These are phyloP conservation scores for Eretmocerus hayati DNA, from an alignment of 2,888 invertebrate genomes.

Conservation along the genomic window DNA sequence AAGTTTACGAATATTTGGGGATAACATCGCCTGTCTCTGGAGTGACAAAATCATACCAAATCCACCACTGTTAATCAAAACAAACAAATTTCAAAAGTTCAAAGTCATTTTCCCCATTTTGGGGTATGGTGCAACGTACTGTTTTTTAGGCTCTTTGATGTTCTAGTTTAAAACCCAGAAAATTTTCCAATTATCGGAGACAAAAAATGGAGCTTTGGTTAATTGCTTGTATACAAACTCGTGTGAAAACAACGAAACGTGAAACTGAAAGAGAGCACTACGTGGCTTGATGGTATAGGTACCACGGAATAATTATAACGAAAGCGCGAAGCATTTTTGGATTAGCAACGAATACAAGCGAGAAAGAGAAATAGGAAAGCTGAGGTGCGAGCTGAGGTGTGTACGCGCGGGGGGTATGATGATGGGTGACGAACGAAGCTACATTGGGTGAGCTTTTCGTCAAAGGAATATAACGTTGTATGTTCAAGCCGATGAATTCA, in stretches of 20 bases:
- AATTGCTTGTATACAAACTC: constrained; percentile 3
- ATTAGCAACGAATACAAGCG: too few relatives aligned
- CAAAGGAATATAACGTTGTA: neutral
- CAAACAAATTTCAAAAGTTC: too few relatives aligned
- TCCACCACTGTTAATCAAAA: too few relatives aligned
- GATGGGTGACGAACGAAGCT: neutral
- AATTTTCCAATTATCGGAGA: constrained; percentile 22
- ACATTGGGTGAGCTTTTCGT: neutral
- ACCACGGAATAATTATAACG: constrained; percentile 15
- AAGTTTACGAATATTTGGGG: too few relatives aligned
- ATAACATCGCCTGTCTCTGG: too few relatives aligned
- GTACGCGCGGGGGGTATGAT: neutral
- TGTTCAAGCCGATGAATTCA: neutral
- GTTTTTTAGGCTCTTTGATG: constrained; percentile 12
- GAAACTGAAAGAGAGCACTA: constrained; percentile 11
- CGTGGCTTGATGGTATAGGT: neutral
- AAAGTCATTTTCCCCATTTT: too few relatives aligned
- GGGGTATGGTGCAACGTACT: too few relatives aligned
- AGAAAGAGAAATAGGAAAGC: too few relatives aligned
- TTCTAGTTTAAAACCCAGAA: constrained; percentile 12
- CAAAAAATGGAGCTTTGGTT: constrained; percentile 14
- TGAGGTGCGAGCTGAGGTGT: neutral
- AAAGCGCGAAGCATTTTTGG: constrained; percentile 14
- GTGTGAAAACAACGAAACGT: neutral
- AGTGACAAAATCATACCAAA: too few relatives aligned